Conservation (phyloP, 1,140 invertebrate species). For the Aricia agestis region DNA sequence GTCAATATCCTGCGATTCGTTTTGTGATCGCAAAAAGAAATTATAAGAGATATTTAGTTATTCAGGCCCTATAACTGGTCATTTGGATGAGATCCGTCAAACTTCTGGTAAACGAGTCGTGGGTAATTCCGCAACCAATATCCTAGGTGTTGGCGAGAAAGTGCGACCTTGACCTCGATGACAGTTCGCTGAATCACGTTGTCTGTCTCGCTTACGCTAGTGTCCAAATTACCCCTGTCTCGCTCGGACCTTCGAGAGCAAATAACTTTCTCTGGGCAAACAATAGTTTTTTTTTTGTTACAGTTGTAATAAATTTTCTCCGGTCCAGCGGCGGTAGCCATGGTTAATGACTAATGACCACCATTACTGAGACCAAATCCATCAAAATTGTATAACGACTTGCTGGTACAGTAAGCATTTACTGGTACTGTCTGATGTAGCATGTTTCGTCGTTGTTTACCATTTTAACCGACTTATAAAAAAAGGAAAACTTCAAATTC, state of each 20-base stretch:
- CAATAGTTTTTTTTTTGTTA: neutral
- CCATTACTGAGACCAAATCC: neutral
- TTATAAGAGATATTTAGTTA: too few species aligned
- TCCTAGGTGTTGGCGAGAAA: neutral
- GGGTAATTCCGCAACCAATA: neutral
- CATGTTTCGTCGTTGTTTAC: neutral
- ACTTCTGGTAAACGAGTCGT: neutral
- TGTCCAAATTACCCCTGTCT: neutral
- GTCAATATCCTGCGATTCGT: too few species aligned
- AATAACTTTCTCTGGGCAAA: conserved; percentile 12
- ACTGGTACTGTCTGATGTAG: neutral
- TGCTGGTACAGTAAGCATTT: neutral
- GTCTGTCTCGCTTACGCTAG: neutral
- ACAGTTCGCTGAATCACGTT: neutral
- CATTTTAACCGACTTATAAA: neutral
- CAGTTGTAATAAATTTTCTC: neutral
- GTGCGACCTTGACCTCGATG: conserved; percentile 12
- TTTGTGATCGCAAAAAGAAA: too few species aligned
- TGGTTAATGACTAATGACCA: neutral
- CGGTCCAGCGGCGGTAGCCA: neutral
- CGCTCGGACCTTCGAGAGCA: conserved; percentile 5
- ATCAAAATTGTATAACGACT: conserved; percentile 1
- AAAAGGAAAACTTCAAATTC: too few species aligned
- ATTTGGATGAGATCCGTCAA: too few species aligned
- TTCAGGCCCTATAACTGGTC: too few species aligned